These are phyloP conservation scores for Hydrophis major DNA, from an alignment of 2,797 vertebrate species.

Conservation along the genomic window DNA sequence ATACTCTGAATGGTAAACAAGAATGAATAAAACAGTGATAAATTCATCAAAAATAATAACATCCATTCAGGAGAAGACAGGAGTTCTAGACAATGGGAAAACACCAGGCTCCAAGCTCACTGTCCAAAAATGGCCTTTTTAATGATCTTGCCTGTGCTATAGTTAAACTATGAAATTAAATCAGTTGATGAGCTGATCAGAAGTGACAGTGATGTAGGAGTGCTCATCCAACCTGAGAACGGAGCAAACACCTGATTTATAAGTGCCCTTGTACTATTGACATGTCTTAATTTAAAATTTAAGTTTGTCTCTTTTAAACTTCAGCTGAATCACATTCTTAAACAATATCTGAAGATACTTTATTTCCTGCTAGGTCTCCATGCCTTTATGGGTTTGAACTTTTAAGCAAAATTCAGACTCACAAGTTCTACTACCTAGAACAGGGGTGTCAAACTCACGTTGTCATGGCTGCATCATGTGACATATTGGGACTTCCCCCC, in stretches of 20 bases:
- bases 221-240: neutral
- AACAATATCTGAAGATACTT: neutral
- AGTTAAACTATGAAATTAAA: neutral
- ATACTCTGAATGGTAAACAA: neutral
- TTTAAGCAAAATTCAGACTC: neutral
- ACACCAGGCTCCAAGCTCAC: neutral
- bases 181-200: neutral
- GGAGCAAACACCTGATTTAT: neutral
- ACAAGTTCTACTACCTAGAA: neutral
- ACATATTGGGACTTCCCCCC: too few species aligned
- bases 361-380: neutral
- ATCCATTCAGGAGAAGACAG: neutral
- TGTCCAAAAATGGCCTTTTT: neutral
- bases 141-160: neutral
- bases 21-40: neutral
- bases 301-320: neutral
- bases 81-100: neutral
- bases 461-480: too few species aligned
- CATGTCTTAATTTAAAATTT: neutral
- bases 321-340: neutral
- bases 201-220: neutral
- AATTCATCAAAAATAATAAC: neutral
- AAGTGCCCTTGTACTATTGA: neutral
- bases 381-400: neutral
- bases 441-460: neutral